Conservation (phyloP, 2,888 invertebrate species). For the Pyrochroa serraticornis region DNA sequence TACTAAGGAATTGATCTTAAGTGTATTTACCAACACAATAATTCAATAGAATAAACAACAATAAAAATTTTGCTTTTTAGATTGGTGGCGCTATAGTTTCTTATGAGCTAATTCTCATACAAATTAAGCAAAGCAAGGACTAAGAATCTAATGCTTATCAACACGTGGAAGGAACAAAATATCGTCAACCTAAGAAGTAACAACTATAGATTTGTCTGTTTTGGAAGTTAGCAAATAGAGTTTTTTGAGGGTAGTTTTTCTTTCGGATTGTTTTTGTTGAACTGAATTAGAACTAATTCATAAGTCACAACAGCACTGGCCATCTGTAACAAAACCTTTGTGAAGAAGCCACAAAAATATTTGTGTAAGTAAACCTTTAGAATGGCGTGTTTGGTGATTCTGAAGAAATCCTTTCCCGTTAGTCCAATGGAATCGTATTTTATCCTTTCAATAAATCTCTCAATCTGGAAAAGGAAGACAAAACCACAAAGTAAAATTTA, state of each 20-base stretch:
- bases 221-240: constrained; percentile 12
- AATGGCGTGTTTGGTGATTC: constrained; percentile 12
- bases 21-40: constrained; percentile 2
- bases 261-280: constrained; percentile 5
- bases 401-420: constrained; percentile 20
- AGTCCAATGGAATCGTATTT: constrained; percentile 11
- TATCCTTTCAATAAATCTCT: constrained; percentile 13
- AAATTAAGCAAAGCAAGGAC: background rate
- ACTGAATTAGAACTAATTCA: constrained; percentile 18
- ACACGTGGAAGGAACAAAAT: too few relatives aligned
- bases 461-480: constrained; percentile 12
- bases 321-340: constrained; percentile 10
- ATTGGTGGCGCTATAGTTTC: constrained; percentile 17
- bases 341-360: background rate
- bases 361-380: constrained; percentile 8
- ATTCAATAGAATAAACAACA: background rate
- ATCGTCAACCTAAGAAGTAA: background rate
- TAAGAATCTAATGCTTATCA: background rate
- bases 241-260: constrained; percentile 7
- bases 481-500: too few relatives aligned
- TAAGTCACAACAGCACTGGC: constrained; percentile 20
- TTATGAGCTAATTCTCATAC: constrained; percentile 19
- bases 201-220: too few relatives aligned
- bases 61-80: constrained; percentile 2
- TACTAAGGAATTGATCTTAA: constrained; percentile 15